Evolutionary conservation across 2,113 vertebrate genomes (phyloP).

Genomic region (Poecile atricapillus): DNA sequence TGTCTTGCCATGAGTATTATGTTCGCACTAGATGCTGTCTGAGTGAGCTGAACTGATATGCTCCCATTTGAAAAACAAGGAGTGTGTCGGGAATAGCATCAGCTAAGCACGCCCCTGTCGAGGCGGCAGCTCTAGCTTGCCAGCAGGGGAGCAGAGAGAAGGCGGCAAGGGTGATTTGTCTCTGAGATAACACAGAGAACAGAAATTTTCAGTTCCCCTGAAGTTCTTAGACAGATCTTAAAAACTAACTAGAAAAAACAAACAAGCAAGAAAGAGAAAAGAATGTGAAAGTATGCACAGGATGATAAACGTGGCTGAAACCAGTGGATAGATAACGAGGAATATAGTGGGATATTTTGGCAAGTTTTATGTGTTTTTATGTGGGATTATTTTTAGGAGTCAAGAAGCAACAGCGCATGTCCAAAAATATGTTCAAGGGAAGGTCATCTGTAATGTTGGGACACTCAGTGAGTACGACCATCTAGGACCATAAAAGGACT

Average conservation of each 20-base stretch:
- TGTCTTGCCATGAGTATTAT: background rate
- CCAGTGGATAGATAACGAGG: background rate
- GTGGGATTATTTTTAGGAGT: too few relatives aligned
- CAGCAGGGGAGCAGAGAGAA: background rate
- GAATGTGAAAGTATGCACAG: too few relatives aligned
- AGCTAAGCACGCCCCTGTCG: background rate
- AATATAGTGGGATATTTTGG: background rate
- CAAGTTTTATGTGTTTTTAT: background rate
- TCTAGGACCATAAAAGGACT: background rate
- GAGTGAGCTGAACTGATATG: background rate
- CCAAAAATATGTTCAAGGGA: background rate
- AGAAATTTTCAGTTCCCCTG: background rate
- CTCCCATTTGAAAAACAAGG: background rate
- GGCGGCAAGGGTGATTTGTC: accelerated
- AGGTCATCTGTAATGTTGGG: background rate
- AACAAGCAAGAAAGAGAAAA: too few relatives aligned
- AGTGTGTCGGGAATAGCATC: background rate
- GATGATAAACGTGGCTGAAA: background rate
- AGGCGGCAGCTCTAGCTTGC: background rate
- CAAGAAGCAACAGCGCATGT: background rate
- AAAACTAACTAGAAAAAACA: background rate
- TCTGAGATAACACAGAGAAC: background rate
- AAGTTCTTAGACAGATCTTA: background rate
- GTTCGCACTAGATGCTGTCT: background rate
- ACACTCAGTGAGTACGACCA: background rate